phyloP scores from a whole-genome alignment of 1,140 invertebrate genomes.

The Physella acuta region DNA sequence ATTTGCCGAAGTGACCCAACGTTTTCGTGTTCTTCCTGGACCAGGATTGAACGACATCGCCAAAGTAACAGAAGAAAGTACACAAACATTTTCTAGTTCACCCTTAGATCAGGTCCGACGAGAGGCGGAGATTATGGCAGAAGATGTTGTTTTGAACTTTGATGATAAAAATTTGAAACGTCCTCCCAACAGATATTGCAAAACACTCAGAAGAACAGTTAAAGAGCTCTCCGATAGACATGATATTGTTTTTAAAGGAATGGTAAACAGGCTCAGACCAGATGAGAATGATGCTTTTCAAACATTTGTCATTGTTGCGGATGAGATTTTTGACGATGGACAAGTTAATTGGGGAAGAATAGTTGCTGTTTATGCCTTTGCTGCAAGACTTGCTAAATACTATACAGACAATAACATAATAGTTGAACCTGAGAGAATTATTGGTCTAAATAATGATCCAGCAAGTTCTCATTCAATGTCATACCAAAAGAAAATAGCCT shows the following conservation, averaged over 20 bases:
- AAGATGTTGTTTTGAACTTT: slow-evolving; percentile 46
- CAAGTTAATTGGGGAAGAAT: slow-evolving; percentile 67
- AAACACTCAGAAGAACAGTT: slow-evolving; percentile 57
- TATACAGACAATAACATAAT: slow-evolving; percentile 55
- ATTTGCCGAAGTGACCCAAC: slow-evolving; percentile 49
- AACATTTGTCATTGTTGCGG: slow-evolving; percentile 65
- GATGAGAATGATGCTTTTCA: slow-evolving; percentile 64
- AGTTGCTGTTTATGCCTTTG: slow-evolving; percentile 68
- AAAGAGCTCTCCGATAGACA: slow-evolving; percentile 62
- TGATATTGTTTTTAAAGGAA: slow-evolving; percentile 66
- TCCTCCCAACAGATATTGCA: slow-evolving; percentile 48
- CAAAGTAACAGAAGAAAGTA: slow-evolving; percentile 37
- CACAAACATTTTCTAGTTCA: slow-evolving; percentile 42
- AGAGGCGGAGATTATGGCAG: slow-evolving; percentile 49
- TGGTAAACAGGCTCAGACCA: slow-evolving; percentile 66
- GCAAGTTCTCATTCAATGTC: not conserved
- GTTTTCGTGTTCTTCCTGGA: slow-evolving; percentile 41
- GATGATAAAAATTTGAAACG: slow-evolving; percentile 35
- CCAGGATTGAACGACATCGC: slow-evolving; percentile 44
- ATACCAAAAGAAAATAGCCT: slow-evolving; percentile 52
- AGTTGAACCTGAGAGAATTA: not conserved
- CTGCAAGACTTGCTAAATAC: slow-evolving; percentile 64
- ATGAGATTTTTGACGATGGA: slow-evolving; percentile 65
- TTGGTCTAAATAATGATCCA: not conserved
- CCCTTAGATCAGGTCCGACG: slow-evolving; percentile 47